Evolutionary conservation across 1,140 invertebrate genomes (phyloP).

Genomic region (Drosophila micromelanica): DNA sequence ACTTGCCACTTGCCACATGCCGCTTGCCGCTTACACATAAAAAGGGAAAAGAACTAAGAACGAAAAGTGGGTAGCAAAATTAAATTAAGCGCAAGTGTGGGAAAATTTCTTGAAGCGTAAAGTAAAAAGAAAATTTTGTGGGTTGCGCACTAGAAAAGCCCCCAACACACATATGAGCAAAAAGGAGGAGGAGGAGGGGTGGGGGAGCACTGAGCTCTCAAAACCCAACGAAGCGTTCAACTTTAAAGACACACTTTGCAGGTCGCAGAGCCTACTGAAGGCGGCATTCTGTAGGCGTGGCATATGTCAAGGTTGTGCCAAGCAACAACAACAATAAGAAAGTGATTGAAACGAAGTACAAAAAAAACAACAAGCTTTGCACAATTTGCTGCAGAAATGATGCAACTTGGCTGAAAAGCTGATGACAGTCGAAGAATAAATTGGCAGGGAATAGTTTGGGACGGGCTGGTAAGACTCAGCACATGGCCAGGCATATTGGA

Average conservation of each 20-base stretch:
- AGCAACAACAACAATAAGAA: slow-evolving; percentile 23
- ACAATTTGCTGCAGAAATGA: slow-evolving; percentile 14
- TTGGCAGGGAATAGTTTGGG: too few relatives aligned
- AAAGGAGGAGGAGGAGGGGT: neutral
- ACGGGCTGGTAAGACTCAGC: neutral
- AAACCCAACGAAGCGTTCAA: slow-evolving; percentile 56
- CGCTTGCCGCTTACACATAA: slow-evolving; percentile 38
- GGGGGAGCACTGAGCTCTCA: neutral
- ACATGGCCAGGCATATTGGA: slow-evolving; percentile 20
- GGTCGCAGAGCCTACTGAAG: neutral
- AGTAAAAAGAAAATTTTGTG: slow-evolving; percentile 74
- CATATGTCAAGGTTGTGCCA: slow-evolving; percentile 72
- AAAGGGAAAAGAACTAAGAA: slow-evolving; percentile 53
- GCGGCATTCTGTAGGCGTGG: slow-evolving; percentile 23
- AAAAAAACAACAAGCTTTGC: slow-evolving; percentile 21
- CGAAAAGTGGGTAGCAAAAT: slow-evolving; percentile 60
- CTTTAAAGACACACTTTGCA: slow-evolving; percentile 48
- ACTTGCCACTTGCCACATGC: slow-evolving; percentile 20
- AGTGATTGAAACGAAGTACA: slow-evolving; percentile 47
- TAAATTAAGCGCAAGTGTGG: slow-evolving; percentile 80
- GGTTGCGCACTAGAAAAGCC: slow-evolving; percentile 36
- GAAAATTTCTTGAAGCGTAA: slow-evolving; percentile 78
- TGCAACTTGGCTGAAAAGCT: slow-evolving; percentile 12
- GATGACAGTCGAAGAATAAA: neutral
- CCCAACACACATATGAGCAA: neutral